These are phyloP conservation scores for Procambarus clarkii DNA, from an alignment of 1,140 invertebrate species.

Conservation along the genomic window DNA sequence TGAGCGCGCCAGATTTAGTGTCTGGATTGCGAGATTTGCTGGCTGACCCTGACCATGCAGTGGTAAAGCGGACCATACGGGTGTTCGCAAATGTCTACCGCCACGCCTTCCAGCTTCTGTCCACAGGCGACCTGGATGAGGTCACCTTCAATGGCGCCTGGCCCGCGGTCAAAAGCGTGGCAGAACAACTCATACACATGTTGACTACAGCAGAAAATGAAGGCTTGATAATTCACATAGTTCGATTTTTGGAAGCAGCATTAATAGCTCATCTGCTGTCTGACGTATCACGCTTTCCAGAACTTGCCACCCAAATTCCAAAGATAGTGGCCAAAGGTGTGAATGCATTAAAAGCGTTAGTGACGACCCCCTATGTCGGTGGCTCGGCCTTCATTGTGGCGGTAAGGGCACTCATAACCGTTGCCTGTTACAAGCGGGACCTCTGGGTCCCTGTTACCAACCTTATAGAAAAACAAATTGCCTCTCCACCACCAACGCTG, in stretches of 20 bases:
- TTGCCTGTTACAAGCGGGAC: constrained; percentile 69
- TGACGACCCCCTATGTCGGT: constrained; percentile 67
- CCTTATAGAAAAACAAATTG: constrained; percentile 59
- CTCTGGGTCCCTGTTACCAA: constrained; percentile 51
- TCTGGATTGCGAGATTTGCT: constrained; percentile 61
- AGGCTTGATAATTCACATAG: constrained; percentile 60
- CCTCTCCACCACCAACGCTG: constrained; percentile 65
- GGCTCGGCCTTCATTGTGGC: constrained; percentile 66
- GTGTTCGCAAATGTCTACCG: constrained; percentile 72
- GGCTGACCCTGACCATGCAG: constrained; percentile 40
- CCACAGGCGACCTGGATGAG: constrained; percentile 61
- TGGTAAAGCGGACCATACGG: constrained; percentile 69
- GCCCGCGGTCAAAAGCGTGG: constrained; percentile 56
- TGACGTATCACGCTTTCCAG: constrained; percentile 53
- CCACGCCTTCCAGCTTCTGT: constrained; percentile 61
- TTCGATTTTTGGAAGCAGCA: constrained; percentile 70
- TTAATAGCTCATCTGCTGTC: constrained; percentile 58
- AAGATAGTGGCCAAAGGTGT: constrained; percentile 58
- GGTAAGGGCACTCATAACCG: constrained; percentile 61
- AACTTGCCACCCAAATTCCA: constrained; percentile 17
- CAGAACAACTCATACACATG: constrained; percentile 57
- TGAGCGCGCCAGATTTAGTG: constrained; percentile 62
- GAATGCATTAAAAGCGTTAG: constrained; percentile 34
- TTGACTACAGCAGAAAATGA: constrained; percentile 57
- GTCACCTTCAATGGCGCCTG: constrained; percentile 50